A percentile compares a stretch with the other conserved stretches of the same genome.
Conservation (phyloP, 2,113 vertebrate species). For the Rhinoptilus africanus region DNA sequence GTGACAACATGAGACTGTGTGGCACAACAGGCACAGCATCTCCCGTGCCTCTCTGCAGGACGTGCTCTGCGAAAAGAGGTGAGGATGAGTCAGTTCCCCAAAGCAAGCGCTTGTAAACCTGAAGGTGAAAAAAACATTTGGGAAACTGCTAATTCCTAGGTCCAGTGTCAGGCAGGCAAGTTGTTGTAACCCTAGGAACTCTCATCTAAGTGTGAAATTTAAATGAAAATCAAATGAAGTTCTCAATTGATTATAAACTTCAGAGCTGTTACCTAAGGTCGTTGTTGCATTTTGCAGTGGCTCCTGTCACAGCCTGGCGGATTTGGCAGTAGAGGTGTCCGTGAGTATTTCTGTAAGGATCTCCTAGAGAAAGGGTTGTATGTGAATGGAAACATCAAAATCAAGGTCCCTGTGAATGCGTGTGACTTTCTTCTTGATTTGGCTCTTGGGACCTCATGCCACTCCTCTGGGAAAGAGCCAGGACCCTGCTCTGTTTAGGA, state of each 20-base stretch:
- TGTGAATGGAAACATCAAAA: not conserved
- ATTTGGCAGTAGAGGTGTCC: not conserved
- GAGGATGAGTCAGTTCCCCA: not conserved
- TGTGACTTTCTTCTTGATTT: not conserved
- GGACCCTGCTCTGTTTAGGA: not conserved
- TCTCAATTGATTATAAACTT: not conserved
- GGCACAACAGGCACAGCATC: not conserved
- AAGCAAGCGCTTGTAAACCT: not conserved
- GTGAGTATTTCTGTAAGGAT: not conserved
- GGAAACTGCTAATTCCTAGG: not conserved
- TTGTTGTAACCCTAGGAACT: not conserved
- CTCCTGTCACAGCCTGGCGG: not conserved
- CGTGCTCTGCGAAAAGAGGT: rapidly evolving
- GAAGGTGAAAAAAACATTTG: not conserved
- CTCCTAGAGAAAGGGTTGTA: not conserved
- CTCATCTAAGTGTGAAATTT: not conserved
- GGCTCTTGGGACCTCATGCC: not conserved
- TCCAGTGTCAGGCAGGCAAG: not conserved
- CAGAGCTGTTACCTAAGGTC: not conserved
- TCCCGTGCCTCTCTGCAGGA: not conserved
- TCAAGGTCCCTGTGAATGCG: not conserved
- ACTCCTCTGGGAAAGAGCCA: not conserved
- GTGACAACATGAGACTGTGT: not conserved
- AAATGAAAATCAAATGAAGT: not conserved
- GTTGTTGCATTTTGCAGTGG: not conserved